A percentile compares a stretch with the other conserved stretches of the same genome.
These are phyloP conservation scores for Odocoileus virginianus DNA, from an alignment of 2,113 vertebrate species.

Conservation along the genomic window DNA sequence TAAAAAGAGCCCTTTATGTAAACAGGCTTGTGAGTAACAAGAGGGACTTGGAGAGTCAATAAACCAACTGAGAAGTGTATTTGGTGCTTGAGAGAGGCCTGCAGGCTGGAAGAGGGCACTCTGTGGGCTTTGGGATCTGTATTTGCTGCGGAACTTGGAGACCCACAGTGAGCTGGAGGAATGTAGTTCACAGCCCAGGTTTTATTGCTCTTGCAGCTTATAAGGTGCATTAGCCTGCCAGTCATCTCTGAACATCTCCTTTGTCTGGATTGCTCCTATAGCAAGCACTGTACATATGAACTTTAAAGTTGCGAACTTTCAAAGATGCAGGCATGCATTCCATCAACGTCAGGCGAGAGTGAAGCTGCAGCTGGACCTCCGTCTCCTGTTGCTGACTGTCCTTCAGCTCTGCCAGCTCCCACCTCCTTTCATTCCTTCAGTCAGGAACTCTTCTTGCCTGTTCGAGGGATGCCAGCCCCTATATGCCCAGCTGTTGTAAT, in stretches of 20 bases:
- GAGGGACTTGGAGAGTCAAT: neutral
- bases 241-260: neutral
- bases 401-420: neutral
- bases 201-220: accelerated
- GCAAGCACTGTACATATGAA: neutral
- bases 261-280: neutral
- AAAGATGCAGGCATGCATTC: neutral
- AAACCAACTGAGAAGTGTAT: accelerated
- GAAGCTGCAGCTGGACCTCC: neutral
- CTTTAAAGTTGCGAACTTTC: neutral
- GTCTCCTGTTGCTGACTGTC: neutral
- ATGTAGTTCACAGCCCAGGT: accelerated
- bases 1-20: neutral
- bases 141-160: accelerated
- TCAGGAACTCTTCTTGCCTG: neutral
- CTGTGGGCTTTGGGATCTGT: accelerated
- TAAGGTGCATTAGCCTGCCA: accelerated
- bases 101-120: accelerated
- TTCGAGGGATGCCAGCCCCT: neutral
- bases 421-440: neutral
- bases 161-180: accelerated
- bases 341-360: neutral
- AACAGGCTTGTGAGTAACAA: neutral
- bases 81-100: accelerated
- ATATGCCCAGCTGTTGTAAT: neutral